These are phyloP conservation scores for Heteromyza rotundicornis DNA, from an alignment of 2,888 invertebrate genomes.

Conservation along the genomic window DNA sequence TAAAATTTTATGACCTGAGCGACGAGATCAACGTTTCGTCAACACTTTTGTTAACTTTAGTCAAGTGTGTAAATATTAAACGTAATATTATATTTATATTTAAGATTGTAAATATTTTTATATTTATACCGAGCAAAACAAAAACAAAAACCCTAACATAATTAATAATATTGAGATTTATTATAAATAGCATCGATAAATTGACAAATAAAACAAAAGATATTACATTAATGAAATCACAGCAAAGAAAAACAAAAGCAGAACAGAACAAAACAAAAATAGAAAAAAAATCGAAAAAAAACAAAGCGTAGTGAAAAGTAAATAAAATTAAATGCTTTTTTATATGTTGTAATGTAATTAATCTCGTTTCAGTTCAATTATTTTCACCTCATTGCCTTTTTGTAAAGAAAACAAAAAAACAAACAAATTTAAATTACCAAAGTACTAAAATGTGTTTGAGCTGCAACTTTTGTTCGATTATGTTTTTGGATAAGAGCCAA, in stretches of 20 bases:
- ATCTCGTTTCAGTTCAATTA: neutral
- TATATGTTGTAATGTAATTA: neutral
- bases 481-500: too few relatives aligned
- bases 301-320: neutral
- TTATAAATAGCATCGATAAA: neutral
- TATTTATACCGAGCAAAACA: too few relatives aligned
- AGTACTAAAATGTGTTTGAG: constrained; percentile 1
- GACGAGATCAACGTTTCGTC: constrained; percentile 9
- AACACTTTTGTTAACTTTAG: constrained; percentile 3
- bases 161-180: neutral
- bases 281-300: constrained; percentile 5
- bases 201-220: neutral
- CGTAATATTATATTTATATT: neutral
- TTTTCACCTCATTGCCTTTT: neutral
- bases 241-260: neutral
- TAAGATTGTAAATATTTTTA: constrained; percentile 9
- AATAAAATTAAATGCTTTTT: too few relatives aligned
- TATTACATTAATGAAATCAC: neutral
- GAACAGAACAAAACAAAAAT: constrained; percentile 4
- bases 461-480: constrained; percentile 4
- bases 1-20: constrained; percentile 6
- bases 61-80: too few relatives aligned
- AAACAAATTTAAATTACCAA: constrained; percentile 2
- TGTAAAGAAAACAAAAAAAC: neutral
- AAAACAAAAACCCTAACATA: neutral